Evolutionary conservation across 2,888 invertebrate genomes (phyloP).

Genomic region (Antheraea assamensis): DNA sequence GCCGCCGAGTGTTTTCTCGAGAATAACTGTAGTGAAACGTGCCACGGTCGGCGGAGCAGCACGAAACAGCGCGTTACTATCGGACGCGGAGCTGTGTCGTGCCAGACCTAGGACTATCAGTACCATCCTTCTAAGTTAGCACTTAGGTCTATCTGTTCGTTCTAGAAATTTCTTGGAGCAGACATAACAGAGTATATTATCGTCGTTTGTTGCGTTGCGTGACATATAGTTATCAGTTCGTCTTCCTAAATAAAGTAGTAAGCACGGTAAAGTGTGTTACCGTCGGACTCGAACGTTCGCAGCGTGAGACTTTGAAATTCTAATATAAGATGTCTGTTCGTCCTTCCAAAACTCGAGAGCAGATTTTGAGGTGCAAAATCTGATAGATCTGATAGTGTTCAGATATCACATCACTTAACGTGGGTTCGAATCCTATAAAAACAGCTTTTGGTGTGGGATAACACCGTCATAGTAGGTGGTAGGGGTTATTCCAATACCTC

Average conservation of each 20-base stretch:
- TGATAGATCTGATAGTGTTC: neutral
- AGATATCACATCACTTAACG: neutral
- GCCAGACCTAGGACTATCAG: slow-evolving; percentile 17
- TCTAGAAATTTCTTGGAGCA: too few species aligned
- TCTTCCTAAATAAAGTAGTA: too few species aligned
- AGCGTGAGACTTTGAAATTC: too few species aligned
- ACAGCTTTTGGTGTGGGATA: too few species aligned
- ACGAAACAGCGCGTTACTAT: slow-evolving; percentile 45
- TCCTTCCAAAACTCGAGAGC: neutral
- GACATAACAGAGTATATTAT: too few species aligned
- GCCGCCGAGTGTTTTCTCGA: slow-evolving; percentile 65
- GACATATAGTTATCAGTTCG: too few species aligned
- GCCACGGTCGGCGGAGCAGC: slow-evolving; percentile 64
- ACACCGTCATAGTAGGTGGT: too few species aligned
- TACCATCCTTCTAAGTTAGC: neutral
- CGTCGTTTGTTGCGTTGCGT: too few species aligned
- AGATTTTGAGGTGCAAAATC: neutral
- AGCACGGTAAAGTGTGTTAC: too few species aligned
- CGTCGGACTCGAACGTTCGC: too few species aligned
- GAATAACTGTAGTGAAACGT: slow-evolving; percentile 81
- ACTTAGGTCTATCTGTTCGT: neutral
- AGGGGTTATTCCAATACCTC: too few species aligned
- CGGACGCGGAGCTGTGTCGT: slow-evolving; percentile 23
- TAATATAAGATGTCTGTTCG: neutral
- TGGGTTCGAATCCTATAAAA: neutral